Conservation (phyloP, 2,113 vertebrate genomes). For the Astatoreochromis straeleni region DNA sequence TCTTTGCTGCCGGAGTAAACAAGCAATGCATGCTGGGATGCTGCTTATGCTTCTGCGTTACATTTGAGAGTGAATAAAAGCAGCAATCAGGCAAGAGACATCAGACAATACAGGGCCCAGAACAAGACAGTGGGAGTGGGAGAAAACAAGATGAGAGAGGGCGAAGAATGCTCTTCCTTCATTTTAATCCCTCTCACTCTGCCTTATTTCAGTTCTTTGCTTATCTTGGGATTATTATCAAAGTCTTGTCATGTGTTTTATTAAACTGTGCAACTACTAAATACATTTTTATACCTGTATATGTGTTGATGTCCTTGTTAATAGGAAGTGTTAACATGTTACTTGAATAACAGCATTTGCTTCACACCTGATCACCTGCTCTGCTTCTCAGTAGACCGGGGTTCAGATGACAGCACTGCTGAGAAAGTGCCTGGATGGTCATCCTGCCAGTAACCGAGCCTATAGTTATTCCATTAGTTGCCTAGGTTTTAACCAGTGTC, state of each 20-base stretch:
- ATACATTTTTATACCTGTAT: not conserved
- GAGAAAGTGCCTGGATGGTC: not conserved
- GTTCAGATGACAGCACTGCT: conserved; percentile 4
- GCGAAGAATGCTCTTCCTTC: not conserved
- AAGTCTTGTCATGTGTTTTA: not conserved
- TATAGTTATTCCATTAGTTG: not conserved
- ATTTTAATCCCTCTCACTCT: not conserved
- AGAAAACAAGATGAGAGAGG: not conserved
- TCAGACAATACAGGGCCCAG: not conserved
- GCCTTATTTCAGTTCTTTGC: not conserved
- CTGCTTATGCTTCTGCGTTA: not conserved
- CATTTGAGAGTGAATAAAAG: not conserved
- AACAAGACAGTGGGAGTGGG: not conserved
- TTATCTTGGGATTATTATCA: not conserved
- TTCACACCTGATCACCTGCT: not conserved
- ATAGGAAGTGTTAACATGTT: not conserved
- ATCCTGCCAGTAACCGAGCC: conserved; percentile 24
- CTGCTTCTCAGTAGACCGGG: not conserved
- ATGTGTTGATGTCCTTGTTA: not conserved
- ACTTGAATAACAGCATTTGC: not conserved
- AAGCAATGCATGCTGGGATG: not conserved
- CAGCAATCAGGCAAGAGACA: not conserved
- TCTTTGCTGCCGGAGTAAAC: not conserved
- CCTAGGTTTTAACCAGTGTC: conserved; percentile 15
- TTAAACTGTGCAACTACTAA: not conserved